phyloP scores from a whole-genome alignment of 2,113 vertebrate genomes.

The Anhinga rufa region DNA sequence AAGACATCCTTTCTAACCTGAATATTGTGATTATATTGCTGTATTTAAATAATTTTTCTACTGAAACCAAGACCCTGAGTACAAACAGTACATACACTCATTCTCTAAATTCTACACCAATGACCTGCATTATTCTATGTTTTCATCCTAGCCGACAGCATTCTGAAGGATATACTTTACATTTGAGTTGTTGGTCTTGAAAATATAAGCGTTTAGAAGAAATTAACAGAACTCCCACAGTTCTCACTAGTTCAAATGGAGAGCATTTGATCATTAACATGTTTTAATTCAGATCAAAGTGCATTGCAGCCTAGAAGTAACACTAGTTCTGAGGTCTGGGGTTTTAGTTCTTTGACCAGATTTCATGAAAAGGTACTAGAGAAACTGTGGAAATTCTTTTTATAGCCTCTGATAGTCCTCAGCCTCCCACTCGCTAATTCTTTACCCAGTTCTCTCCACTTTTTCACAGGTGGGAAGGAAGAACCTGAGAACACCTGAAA shows the following conservation, averaged over 20 bases:
- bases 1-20: not conserved
- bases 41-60: not conserved
- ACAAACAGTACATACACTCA: not conserved
- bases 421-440: not conserved
- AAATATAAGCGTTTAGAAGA: not conserved
- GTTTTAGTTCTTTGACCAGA: not conserved
- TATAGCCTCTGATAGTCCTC: not conserved
- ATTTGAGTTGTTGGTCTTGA: not conserved
- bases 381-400: not conserved
- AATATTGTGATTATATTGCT: not conserved
- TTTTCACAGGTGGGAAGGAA: not conserved
- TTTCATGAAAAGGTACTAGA: not conserved
- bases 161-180: not conserved
- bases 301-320: too few species aligned
- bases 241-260: not conserved
- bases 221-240: not conserved
- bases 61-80: not conserved
- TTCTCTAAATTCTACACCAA: not conserved
- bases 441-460: not conserved
- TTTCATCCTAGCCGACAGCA: not conserved
- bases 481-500: not conserved
- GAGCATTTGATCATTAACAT: not conserved
- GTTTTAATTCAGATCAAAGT: too few species aligned
- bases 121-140: not conserved
- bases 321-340: not conserved